A percentile compares a stretch with the other conserved stretches of the same genome.
phyloP scores from a whole-genome alignment of 92 coral and sea anemone species.

The Actinernus sp. region DNA sequence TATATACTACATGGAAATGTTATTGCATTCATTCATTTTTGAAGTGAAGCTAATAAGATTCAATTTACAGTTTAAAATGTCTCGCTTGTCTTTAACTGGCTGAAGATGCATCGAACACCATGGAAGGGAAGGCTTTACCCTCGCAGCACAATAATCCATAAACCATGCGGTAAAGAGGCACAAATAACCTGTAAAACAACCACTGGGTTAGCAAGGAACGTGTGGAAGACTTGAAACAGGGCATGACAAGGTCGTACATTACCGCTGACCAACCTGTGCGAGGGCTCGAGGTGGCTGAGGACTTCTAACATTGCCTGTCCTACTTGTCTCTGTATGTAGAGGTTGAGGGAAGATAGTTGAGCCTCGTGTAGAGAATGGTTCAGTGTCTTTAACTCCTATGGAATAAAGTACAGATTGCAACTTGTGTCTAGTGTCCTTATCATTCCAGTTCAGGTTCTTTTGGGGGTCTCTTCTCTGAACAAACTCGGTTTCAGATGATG shows the following conservation, averaged over 20 bases:
- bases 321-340: conserved; percentile 10
- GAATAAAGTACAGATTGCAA: too few relatives aligned
- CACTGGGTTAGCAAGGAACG: too few relatives aligned
- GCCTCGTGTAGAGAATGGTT: conserved; percentile 16
- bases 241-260: too few relatives aligned
- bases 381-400: conserved; percentile 26
- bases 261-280: conserved; percentile 17
- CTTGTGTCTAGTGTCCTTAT: too few relatives aligned
- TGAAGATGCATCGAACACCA: conserved; percentile 37
- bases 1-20: too few relatives aligned
- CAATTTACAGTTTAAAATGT: too few relatives aligned
- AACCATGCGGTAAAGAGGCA: conserved; percentile 40
- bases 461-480: too few relatives aligned
- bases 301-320: conserved; percentile 6
- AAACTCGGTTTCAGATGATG: too few relatives aligned
- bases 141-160: conserved; percentile 55
- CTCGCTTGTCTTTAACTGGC: conserved; percentile 4
- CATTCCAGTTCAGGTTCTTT: too few relatives aligned
- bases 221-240: too few relatives aligned
- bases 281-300: conserved; percentile 8
- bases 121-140: conserved; percentile 59
- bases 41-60: too few relatives aligned
- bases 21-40: too few relatives aligned
- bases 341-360: conserved; percentile 2
- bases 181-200: conserved; percentile 29